A percentile compares a stretch with the other conserved stretches of the same genome.
phyloP scores from a whole-genome alignment of 2,113 vertebrate species.

The Phoenicopterus ruber region DNA sequence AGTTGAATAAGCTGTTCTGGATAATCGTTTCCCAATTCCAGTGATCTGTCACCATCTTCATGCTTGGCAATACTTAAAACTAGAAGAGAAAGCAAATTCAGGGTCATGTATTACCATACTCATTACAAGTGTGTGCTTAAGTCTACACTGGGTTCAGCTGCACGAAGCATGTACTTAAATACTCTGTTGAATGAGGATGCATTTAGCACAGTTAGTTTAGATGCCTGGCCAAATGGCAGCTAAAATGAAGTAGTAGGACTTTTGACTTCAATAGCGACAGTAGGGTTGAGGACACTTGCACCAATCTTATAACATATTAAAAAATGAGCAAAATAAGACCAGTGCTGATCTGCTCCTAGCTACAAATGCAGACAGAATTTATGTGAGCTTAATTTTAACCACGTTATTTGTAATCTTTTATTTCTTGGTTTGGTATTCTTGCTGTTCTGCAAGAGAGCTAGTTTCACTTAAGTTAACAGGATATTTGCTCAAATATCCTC shows the following conservation, averaged over 20 bases:
- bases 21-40: background rate
- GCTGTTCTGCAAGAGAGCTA: background rate
- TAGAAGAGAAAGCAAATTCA: background rate
- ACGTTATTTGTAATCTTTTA: slow-evolving; percentile 19
- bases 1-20: background rate
- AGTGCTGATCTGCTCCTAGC: background rate
- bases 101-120: background rate
- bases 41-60: background rate
- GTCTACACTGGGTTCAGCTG: background rate
- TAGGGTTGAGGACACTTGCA: background rate
- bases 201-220: background rate
- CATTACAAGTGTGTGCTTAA: background rate
- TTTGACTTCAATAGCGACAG: background rate
- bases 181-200: background rate
- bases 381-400: slow-evolving; percentile 36
- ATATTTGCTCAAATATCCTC: background rate
- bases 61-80: background rate
- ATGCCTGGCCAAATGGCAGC: background rate
- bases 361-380: slow-evolving; percentile 31
- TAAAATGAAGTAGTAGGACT: background rate
- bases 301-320: background rate
- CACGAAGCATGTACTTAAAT: background rate
- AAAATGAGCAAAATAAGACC: background rate
- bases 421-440: slow-evolving; percentile 40
- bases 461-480: background rate